Base-by-base conservation (phyloP, 1,140 invertebrate species). In the Pantala flavescens region DNA sequence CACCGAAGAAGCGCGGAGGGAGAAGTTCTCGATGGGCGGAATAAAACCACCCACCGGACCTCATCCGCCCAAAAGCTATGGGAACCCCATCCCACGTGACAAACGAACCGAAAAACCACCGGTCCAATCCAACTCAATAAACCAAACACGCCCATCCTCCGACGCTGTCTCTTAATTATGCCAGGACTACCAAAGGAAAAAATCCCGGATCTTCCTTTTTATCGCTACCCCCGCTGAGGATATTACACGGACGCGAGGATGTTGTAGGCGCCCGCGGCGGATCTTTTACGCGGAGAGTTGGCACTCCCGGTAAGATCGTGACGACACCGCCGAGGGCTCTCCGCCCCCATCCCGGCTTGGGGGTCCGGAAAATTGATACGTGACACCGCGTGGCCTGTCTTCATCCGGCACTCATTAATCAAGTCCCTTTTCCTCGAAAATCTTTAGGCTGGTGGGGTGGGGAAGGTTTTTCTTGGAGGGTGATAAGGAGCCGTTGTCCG, bases 381-480 rank as follows among this genome's bases (percentile, higher is more conserved):
- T 63, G 49, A 63, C 49, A 63, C 14, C 49, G 49, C 49, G 49
- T 63, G 3, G 49, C 49, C 49, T 63, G 49, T 63, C 49, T 63
- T 63, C 49, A 63, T 63, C 49, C 49, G n/a, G 49, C 3, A 63
- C 49, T 63, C 49, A 63, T 63, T 63, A 63, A 63, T 63, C 49
- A 63, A 63, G 49, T 16, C 49, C 49, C 49, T 63, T 63, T 63
- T 63, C 49, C 49, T 63, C 5, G 49, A 63, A 21, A 21, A 14
- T 21, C 49, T 63, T 12, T 3, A 16, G 49, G 49, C 12, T 21
- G 49, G 49, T 63, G 16, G 49, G n/a, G 49, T 7, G 49, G 49
- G 12, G 49, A 63, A 21, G 49, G 49, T 1, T 21, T 63, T 63
- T 21, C 49, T 63, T 1, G 49, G 49, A 63, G 3, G 28, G 28